Evolutionary conservation across 2,888 invertebrate genomes (phyloP), one percentile per base, ranked within the genome.

Genomic region (Leptinotarsa peninsularis): DNA sequence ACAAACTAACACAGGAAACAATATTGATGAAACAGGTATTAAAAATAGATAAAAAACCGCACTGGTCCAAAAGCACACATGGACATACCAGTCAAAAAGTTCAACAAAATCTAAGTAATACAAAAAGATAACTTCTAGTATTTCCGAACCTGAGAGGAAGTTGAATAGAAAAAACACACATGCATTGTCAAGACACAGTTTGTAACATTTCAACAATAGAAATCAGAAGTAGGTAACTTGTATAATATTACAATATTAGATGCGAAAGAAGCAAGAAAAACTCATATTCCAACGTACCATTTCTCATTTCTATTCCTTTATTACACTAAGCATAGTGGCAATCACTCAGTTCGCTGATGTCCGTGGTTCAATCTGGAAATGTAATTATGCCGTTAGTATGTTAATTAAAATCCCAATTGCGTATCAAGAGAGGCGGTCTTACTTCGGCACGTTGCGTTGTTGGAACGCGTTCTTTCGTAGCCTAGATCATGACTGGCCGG

Each of bases 321-420:
- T 69, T 69, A 56, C 17, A 69, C 3, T 33, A 33, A 23, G 15
- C 69, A 23, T 56, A 69, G 54, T 69, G 52, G n/a, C 54, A 69
- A 56, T 69, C 21, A 27, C 43, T n/a, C 63, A 63, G 27, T 17
- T 63, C 33, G 60, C 21, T 23, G 17, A 60, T 4, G n/a, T 67
- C 67, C 27, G 33, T 56, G 54, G 58, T 67, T 68, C 52, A 67
- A 71, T 73, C 73, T 71, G 63, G 52, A 63, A 71, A 73, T 54
- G 49, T 71, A 76, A 73, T 74, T 73, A 76, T 73, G 58, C 75
- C 72, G 73, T 76, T 76, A 73, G 63, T 52, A 63, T 72, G 52
- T 69, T 75, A 77, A 77, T 77, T 75, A 75, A 73, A 75, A 73
- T 71, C 69, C 75, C 67, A 50, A 73, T 58, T 68, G 72, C 72